Evolutionary conservation across 2,113 vertebrate genomes (phyloP), one percentile per base, ranked within the genome.

Genomic region (Phalacrocorax pelagicus): DNA sequence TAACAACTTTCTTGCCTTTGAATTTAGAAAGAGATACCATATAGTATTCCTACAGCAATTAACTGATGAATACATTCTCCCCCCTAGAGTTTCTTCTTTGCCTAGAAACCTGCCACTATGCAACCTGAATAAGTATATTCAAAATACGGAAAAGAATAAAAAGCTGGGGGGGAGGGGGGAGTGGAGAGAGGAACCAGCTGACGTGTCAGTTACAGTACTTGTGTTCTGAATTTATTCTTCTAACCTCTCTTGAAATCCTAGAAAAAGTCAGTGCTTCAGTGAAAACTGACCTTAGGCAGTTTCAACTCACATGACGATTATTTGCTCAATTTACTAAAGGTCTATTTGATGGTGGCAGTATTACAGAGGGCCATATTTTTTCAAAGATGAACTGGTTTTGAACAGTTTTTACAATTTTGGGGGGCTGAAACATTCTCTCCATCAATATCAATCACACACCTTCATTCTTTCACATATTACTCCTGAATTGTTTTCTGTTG

Each of bases 261-360:
- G 63, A 94, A 47, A 96, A 93, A 79, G 47, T 58, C 7, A 2
- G 34, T 69, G 21, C 79, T 97, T 96, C 71, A 73, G 49, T 94
- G 63, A 88, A 93, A 97, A 85, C 26, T 84, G 36, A 92, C 83
- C 92, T 46, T 32, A 77, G 71, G 89, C 79, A 47, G 61, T 94
- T 80, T 94, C 87, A 88, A 94, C 24, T 86, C 57, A 86, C 42
- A 66, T 74, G 58, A 65, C 72, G 72, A 92, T 96, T 97, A 87
- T 87, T 94, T 96, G 57, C 62, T 90, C 62, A 97, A 77, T 88
- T 97, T 51, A 89, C 29, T 24, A 54, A 71, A 97, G 89, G 44
- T 92, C 59, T 89, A 3, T 73, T 69, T 92, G 69, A 88, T 67
- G 63, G 61, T 89, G 27, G 29, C 65, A 88, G 8, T 42, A 61